phyloP scores from a whole-genome alignment of 2,888 invertebrate genomes.

The Lacanobia wlatinum region DNA sequence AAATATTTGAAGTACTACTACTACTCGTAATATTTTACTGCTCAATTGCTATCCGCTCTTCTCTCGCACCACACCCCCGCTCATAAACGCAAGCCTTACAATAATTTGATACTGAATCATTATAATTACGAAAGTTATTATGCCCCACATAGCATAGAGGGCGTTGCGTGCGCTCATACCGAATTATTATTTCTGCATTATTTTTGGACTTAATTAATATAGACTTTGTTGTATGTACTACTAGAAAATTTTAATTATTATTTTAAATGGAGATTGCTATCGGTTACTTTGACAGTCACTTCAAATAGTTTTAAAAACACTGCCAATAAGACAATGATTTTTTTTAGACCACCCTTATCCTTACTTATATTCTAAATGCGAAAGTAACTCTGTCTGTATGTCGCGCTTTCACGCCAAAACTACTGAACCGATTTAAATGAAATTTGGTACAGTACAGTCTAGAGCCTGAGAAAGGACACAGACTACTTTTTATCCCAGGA shows the following conservation, averaged over 20 bases:
- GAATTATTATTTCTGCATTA: conserved; percentile 57
- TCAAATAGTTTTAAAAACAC: neutral
- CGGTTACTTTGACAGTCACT: neutral
- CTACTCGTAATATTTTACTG: no score
- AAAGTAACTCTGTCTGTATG: no score
- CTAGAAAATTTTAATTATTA: conserved; percentile 28
- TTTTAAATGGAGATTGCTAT: conserved; percentile 8
- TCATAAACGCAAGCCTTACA: conserved; percentile 70
- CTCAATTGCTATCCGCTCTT: neutral
- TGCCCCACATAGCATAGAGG: conserved; percentile 68
- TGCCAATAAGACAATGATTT: no score
- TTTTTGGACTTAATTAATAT: conserved; percentile 50
- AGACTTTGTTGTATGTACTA: conserved; percentile 8
- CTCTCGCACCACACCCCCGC: conserved; percentile 14
- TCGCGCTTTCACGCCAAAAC: no score
- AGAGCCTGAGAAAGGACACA: no score
- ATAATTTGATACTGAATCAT: conserved; percentile 79
- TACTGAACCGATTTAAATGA: no score
- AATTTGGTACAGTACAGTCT: no score
- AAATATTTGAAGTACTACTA: no score
- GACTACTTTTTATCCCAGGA: no score
- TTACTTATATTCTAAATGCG: no score
- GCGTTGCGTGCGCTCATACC: conserved; percentile 60
- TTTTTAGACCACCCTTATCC: no score
- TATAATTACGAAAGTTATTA: conserved; percentile 73